Conservation (phyloP, 2,797 vertebrate species). For the Semotilus atromaculatus region DNA sequence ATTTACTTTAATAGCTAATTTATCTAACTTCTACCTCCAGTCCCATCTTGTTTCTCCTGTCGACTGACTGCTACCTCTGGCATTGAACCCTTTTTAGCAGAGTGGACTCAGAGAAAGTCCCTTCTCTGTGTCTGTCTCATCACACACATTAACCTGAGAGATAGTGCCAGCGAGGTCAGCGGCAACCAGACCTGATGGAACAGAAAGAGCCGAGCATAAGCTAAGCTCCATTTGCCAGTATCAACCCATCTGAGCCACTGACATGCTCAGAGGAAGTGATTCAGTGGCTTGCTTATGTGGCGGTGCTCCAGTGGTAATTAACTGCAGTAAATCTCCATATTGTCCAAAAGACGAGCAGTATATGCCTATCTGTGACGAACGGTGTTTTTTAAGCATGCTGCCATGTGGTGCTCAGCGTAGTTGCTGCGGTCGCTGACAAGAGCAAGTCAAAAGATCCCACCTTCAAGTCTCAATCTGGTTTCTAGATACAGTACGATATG, state of each 20-base stretch:
- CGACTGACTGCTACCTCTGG: background rate
- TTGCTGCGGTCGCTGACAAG: background rate
- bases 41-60: conserved; percentile 30
- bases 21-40: conserved; percentile 16
- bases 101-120: conserved; percentile 33
- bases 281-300: conserved; percentile 24
- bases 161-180: conserved; percentile 40
- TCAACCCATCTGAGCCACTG: conserved; percentile 10
- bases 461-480: background rate
- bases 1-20: conserved; percentile 19
- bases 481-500: background rate
- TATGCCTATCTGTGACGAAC: background rate
- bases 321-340: conserved; percentile 28
- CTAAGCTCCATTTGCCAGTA: conserved; percentile 18
- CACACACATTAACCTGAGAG: conserved; percentile 44
- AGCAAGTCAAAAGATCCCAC: background rate
- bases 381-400: background rate
- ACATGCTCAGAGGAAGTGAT: conserved; percentile 29
- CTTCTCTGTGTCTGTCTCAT: conserved; percentile 24
- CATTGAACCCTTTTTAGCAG: conserved; percentile 38
- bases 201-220: conserved; percentile 23
- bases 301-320: conserved; percentile 42
- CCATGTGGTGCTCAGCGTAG: background rate
- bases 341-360: background rate
- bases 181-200: conserved; percentile 28